phyloP scores from a whole-genome alignment of 2,888 invertebrate species.

The Heliconius hortense region DNA sequence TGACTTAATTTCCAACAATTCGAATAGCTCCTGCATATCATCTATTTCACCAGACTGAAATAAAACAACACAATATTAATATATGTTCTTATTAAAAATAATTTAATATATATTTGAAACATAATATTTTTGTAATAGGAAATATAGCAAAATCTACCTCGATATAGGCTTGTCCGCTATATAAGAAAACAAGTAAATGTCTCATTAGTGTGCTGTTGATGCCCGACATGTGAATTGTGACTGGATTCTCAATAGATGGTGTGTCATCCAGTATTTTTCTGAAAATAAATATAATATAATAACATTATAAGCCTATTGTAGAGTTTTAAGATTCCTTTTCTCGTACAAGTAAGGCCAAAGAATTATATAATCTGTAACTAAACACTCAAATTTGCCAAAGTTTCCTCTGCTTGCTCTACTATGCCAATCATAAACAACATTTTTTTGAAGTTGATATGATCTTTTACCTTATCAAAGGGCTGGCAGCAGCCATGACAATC shows the following conservation, averaged over 20 bases:
- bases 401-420: no score
- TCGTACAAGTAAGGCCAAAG: no score
- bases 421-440: no score
- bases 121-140: not conserved
- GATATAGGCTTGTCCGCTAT: constrained; percentile 92
- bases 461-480: constrained; percentile 89
- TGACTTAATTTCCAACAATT: constrained; percentile 92
- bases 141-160: constrained; percentile 78
- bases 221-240: constrained; percentile 92
- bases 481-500: constrained; percentile 92
- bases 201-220: constrained; percentile 90
- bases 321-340: not conserved
- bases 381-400: no score
- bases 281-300: constrained; percentile 48
- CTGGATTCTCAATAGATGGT: constrained; percentile 85
- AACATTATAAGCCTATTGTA: not conserved
- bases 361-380: no score
- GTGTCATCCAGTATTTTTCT: constrained; percentile 88
- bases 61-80: constrained; percentile 7
- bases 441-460: not conserved
- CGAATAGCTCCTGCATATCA: constrained; percentile 91
- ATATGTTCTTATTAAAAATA: not conserved
- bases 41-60: constrained; percentile 90
- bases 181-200: constrained; percentile 91
- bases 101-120: not conserved